These are phyloP conservation scores for Lacanobia oleracea DNA, from an alignment of 2,888 invertebrate species.

Conservation along the genomic window DNA sequence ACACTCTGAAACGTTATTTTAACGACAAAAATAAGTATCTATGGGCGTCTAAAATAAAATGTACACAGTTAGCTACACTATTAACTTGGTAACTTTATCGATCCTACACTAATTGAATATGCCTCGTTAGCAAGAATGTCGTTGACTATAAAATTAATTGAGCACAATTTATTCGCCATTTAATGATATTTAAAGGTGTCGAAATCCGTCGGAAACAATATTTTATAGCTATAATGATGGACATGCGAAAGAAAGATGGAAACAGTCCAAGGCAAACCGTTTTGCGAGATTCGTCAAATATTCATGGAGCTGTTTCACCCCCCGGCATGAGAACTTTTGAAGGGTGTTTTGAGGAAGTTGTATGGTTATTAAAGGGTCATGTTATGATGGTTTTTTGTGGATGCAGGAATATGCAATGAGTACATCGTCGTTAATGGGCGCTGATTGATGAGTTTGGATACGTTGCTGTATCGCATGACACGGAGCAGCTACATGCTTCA, in stretches of 20 bases:
- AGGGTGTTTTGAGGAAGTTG: slow-evolving; percentile 17
- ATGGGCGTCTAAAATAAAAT: background rate
- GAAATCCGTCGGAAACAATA: slow-evolving; percentile 58
- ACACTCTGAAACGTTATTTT: background rate
- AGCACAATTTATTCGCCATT: slow-evolving; percentile 38
- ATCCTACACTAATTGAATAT: slow-evolving; percentile 22
- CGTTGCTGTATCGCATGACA: slow-evolving; percentile 77
- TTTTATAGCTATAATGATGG: slow-evolving; percentile 65
- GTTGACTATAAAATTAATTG: slow-evolving; percentile 14
- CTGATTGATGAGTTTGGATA: slow-evolving; percentile 84
- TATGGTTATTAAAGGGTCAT: slow-evolving; percentile 54
- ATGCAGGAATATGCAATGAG: slow-evolving; percentile 69
- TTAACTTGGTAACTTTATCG: slow-evolving; percentile 25
- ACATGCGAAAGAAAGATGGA: slow-evolving; percentile 67
- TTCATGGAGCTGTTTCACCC: slow-evolving; percentile 52
- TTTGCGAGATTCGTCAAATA: slow-evolving; percentile 61
- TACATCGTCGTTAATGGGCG: slow-evolving; percentile 63
- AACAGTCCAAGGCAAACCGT: slow-evolving; percentile 70
- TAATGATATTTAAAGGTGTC: slow-evolving; percentile 48
- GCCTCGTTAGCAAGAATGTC: slow-evolving; percentile 31
- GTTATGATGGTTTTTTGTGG: slow-evolving; percentile 64
- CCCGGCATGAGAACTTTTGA: background rate
- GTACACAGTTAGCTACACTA: background rate
- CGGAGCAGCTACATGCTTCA: slow-evolving; percentile 73
- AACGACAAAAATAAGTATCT: slow-evolving; percentile 1